Evolutionary conservation across 1,140 invertebrate species (phyloP), one percentile per base, ranked within the genome.

Genomic region (Hirudo medicinalis): DNA sequence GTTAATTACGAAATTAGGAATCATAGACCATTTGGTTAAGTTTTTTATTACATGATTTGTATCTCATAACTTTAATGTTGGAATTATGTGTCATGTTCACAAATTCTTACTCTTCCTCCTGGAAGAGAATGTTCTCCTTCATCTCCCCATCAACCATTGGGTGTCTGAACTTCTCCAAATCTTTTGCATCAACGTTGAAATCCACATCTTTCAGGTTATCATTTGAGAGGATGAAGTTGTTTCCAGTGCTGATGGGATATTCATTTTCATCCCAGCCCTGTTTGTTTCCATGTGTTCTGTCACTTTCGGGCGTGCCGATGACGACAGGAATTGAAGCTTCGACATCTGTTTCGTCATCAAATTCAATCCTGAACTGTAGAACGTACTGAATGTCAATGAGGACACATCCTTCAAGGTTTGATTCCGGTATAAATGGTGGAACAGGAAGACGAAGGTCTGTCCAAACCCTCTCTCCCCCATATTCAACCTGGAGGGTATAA

Each of bases 351-450:
- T 66, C 57, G 19, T 66, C 68, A 6, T 76, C 73, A 11, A 79
- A 71, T 71, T 82, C 80, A 6, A 81, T 76, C 49, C 76, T 69
- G 70, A 81, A 81, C 69, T 78, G 77, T 66, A 82, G 77, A 17
- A 74, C 68, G 69, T 82, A 82, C 20, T 75, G 70, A 19, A 82
- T 74, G 67, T 81, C 80, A 22, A 82, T 82, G 67, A 82, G 79
- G 74, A 80, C 79, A 73, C 80, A 81, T 60, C 73, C 76, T 22
- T 80, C 77, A 22, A 82, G 72, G n/a, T 69, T 72, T 0, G 80
- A 77, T 74, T 81, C 80, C 0, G 81, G 81, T 13, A 81, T 79
- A 73, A 81, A 82, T 0, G 79, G 79, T 13, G 81, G 81, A 11
- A 82, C 75, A 13, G 78, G 75, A 11, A 82, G 72, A 32, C 78